These are phyloP conservation scores for Paratrypauchen microcephalus DNA, from an alignment of 2,797 vertebrate species.

Conservation along the genomic window DNA sequence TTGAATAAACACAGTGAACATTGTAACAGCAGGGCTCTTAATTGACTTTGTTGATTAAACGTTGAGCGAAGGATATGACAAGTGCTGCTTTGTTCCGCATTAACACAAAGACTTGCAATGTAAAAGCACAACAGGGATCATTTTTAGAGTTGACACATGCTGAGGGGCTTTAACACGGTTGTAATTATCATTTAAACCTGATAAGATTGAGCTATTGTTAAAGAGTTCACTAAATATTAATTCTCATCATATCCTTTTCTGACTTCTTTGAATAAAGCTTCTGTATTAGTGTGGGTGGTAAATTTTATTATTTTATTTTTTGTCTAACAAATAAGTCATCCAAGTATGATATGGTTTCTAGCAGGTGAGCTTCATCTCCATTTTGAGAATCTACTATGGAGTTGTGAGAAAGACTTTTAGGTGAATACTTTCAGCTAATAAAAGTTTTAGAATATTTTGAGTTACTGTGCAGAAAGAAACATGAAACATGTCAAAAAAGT, in stretches of 20 bases:
- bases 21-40: conserved; percentile 1
- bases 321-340: not conserved
- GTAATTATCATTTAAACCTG: not conserved
- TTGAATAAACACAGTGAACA: conserved; percentile 7
- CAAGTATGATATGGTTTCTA: not conserved
- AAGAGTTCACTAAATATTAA: not conserved
- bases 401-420: not conserved
- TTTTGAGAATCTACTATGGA: not conserved
- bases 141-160: not conserved
- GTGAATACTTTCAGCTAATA: not conserved
- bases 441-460: not conserved
- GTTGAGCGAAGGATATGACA: conserved; percentile 13
- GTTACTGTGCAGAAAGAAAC: not conserved
- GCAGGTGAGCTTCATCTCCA: not conserved
- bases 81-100: conserved; percentile 16
- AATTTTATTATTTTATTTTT: too few species aligned
- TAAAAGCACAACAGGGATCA: not conserved
- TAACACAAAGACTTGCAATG: conserved; percentile 12
- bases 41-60: conserved; percentile 12
- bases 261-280: not conserved
- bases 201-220: not conserved
- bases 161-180: not conserved
- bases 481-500: too few species aligned
- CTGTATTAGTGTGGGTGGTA: not conserved
- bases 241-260: not conserved